Conservation (phyloP, 2,888 invertebrate genomes). For the Criorhina ranunculi region DNA sequence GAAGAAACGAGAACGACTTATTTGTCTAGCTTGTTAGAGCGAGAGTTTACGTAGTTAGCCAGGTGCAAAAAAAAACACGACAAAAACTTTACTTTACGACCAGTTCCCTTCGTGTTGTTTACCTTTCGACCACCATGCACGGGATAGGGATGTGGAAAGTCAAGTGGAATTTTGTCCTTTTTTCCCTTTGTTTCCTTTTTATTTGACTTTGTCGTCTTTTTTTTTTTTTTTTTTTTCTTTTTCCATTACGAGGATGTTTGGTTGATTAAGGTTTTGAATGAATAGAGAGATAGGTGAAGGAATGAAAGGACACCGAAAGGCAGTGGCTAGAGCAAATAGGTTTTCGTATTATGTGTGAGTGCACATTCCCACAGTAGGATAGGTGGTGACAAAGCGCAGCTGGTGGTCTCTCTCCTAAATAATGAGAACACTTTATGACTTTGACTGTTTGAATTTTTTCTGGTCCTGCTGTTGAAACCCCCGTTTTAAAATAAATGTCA, state of each 20-base stretch:
- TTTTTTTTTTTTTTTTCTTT: neutral
- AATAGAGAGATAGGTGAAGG: constrained; percentile 45
- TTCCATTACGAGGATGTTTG: constrained; percentile 61
- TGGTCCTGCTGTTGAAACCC: neutral
- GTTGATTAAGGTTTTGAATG: constrained; percentile 71
- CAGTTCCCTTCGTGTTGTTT: constrained; percentile 52
- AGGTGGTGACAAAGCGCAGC: constrained; percentile 39
- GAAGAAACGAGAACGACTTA: constrained; percentile 51
- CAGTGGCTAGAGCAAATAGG: constrained; percentile 55
- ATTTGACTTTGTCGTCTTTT: constrained; percentile 36
- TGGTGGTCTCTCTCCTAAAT: constrained; percentile 57
- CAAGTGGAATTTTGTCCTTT: constrained; percentile 60
- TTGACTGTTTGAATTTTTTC: neutral
- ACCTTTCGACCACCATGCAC: constrained; percentile 72
- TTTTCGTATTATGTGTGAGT: constrained; percentile 48
- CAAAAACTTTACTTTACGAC: constrained; percentile 42
- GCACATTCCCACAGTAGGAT: constrained; percentile 46
- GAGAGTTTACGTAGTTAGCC: constrained; percentile 71
- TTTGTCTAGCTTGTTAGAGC: constrained; percentile 73
- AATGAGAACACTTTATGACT: constrained; percentile 54
- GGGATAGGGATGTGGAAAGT: constrained; percentile 49
- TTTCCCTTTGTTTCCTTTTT: constrained; percentile 35
- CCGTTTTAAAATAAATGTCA: too few species aligned
- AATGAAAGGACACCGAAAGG: constrained; percentile 43
- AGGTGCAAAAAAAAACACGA: constrained; percentile 44